Evolutionary conservation across 92 coral and sea anemone species (phyloP).

Genomic region (Palythoa heliodiscus): DNA sequence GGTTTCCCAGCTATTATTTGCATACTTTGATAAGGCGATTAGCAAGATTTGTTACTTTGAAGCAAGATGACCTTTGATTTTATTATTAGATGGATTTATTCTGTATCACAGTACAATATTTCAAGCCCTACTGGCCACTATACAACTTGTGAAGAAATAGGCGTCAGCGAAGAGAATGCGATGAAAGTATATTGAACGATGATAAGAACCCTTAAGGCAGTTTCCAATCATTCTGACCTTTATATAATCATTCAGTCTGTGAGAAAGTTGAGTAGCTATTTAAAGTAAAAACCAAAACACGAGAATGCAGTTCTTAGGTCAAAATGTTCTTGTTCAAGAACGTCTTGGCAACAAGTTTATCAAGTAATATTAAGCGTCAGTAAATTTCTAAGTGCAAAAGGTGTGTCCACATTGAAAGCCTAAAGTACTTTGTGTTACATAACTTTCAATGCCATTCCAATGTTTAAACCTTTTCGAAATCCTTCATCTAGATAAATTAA

Average conservation of each 20-base stretch:
- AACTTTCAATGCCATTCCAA: neutral
- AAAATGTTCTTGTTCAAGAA: neutral
- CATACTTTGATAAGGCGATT: neutral
- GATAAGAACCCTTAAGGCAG: conserved; percentile 34
- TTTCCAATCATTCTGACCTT: conserved; percentile 33
- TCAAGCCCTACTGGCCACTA: conserved; percentile 36
- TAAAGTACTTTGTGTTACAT: neutral
- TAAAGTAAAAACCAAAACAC: conserved; percentile 7
- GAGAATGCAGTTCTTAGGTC: neutral
- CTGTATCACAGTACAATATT: conserved; percentile 15
- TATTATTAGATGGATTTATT: conserved; percentile 1
- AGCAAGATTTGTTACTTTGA: neutral
- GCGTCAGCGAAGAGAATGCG: conserved; percentile 41
- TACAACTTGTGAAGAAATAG: conserved; percentile 36
- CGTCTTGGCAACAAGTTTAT: neutral
- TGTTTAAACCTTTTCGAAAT: neutral
- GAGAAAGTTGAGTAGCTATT: conserved; percentile 31
- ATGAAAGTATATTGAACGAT: conserved; percentile 30
- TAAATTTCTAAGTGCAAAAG: neutral
- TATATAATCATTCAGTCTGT: conserved; percentile 12
- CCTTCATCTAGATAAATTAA: neutral
- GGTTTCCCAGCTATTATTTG: neutral
- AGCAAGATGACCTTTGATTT: conserved; percentile 3
- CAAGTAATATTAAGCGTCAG: conserved; percentile 20
- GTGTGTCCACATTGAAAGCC: neutral